These are phyloP conservation scores for Pituophis catenifer DNA, from an alignment of 2,113 vertebrate genomes.

Conservation along the genomic window DNA sequence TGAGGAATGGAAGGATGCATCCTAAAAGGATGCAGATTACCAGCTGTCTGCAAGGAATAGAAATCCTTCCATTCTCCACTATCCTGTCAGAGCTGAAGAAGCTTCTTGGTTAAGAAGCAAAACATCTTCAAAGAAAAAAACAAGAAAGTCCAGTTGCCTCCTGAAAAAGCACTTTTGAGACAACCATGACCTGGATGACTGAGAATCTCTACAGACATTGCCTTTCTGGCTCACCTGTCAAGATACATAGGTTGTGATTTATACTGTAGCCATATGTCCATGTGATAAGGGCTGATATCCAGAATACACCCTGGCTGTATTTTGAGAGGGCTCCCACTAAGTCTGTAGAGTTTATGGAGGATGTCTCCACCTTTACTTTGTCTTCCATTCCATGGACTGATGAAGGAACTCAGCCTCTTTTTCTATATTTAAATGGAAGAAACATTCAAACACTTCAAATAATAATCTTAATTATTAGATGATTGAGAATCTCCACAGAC, in stretches of 20 bases:
- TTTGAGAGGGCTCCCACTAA: not conserved
- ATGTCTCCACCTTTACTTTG: not conserved
- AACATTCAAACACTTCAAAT: not conserved
- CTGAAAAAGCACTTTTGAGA: no score
- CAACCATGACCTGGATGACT: no score
- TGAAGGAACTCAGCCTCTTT: not conserved
- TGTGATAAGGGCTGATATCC: not conserved
- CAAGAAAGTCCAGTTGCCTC: no score
- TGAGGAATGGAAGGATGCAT: no score
- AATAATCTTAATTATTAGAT: not conserved
- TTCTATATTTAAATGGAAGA: not conserved
- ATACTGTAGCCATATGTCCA: not conserved
- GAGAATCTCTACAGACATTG: no score
- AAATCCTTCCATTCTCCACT: no score
- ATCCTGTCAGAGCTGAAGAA: no score
- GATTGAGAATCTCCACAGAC: not conserved
- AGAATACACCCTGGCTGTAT: not conserved
- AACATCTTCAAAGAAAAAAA: no score
- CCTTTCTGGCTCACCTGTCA: not conserved
- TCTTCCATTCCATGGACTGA: not conserved
- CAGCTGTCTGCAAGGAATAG: no score
- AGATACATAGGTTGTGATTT: not conserved
- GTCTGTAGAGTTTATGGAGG: not conserved
- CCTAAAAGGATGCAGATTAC: no score
- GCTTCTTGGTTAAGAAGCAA: no score